Evolutionary conservation across 1,140 invertebrate species (phyloP), one percentile per base, ranked within the genome.

Genomic region (Drosophila ambigua): DNA sequence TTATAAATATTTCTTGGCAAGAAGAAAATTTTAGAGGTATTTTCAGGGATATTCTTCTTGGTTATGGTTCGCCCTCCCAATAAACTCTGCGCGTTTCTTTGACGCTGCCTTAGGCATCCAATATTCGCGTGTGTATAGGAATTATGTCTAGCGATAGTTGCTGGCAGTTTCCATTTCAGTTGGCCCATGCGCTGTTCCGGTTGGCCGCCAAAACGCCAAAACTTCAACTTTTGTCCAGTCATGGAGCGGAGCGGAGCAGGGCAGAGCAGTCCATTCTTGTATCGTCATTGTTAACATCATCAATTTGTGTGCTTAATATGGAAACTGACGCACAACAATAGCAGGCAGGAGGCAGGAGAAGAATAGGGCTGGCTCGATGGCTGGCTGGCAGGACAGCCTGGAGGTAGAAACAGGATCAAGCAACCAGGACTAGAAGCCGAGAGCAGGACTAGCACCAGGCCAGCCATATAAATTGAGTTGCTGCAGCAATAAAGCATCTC

Each of bases 221-320:
- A 87, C 74, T 82, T 87, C 35, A 41, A 52, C 67, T 69, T 69
- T 69, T 80, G 79, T 72, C 83, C 78, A 88, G 82, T 87, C 82
- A 87, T 87, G 63, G 59, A 85, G 78, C 69, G 57, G 64, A 48
- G 26, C 16, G 43, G n/a, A 4, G 44, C 26, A 16, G 28, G 9
- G 31, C 53, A 28, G 46, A 50, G 63, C 48, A 74, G 75, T 78
- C 76, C 61, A 82, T 82, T 87, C 82, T 71, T 72, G 82, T 89
- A 84, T 66, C 84, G 84, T 87, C 83, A 87, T 87, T 88, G 83
- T 88, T 88, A 87, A 87, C 83, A 87, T 87, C 83, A 87, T 87
- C 83, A 87, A 87, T 88, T 87, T 87, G 83, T 87, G 83, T 82
- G 84, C 84, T 87, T 87, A 89, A 87, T 88, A 83, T 87, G 83